A percentile compares a stretch with the other conserved stretches of the same genome.
Conservation (phyloP, 2,888 invertebrate species). For the Pyrocoelia pectoralis region DNA sequence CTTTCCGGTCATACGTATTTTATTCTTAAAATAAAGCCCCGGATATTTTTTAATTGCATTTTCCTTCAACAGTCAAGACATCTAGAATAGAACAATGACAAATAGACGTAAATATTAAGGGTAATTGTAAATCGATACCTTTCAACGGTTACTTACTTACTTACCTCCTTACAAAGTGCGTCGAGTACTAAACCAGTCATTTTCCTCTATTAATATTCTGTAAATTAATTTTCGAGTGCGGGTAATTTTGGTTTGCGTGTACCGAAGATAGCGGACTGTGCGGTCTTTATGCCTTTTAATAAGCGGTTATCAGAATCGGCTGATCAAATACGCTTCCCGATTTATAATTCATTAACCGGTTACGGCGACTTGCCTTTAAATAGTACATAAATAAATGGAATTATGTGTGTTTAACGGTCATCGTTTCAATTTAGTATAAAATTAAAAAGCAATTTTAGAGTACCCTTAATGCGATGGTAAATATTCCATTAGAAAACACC, state of each 20-base stretch:
- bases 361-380: slow-evolving; percentile 27
- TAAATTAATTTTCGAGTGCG: slow-evolving; percentile 58
- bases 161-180: slow-evolving; percentile 56
- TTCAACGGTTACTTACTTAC: slow-evolving; percentile 58
- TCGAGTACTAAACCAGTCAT: slow-evolving; percentile 57
- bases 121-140: slow-evolving; percentile 59
- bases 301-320: slow-evolving; percentile 56
- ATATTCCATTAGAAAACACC: slow-evolving; percentile 4
- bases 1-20: slow-evolving; percentile 24
- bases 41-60: background rate
- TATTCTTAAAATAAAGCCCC: slow-evolving; percentile 11
- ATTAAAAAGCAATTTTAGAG: slow-evolving; percentile 20
- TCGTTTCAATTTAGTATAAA: slow-evolving; percentile 13
- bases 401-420: slow-evolving; percentile 11
- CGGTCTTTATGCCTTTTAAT: slow-evolving; percentile 58
- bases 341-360: slow-evolving; percentile 48
- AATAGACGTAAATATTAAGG: slow-evolving; percentile 44
- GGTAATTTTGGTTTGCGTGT: slow-evolving; percentile 57
- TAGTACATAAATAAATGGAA: slow-evolving; percentile 31
- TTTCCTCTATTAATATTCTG: slow-evolving; percentile 60
- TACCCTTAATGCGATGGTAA: slow-evolving; percentile 13
- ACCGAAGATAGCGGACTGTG: slow-evolving; percentile 50
- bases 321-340: slow-evolving; percentile 56
- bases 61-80: no score
- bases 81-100: background rate